A percentile compares a stretch with the other conserved stretches of the same genome.
phyloP scores from a whole-genome alignment of 2,113 vertebrate species.

The Oreocharis arfaki region DNA sequence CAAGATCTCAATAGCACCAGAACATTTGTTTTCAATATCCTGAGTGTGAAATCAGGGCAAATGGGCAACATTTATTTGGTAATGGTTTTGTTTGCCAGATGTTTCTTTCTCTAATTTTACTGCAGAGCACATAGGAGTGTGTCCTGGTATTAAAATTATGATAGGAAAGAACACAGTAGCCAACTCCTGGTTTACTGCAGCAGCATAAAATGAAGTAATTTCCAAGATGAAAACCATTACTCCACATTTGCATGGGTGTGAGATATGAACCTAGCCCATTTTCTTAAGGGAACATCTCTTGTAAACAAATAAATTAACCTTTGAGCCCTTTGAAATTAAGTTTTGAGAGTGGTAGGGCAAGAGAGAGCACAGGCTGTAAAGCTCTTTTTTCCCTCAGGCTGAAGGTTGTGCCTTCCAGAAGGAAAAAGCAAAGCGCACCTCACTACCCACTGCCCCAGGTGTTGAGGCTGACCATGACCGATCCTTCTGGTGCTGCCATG shows the following conservation, averaged over 20 bases:
- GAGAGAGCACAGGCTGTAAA: not conserved
- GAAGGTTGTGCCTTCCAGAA: not conserved
- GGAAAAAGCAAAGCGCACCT: not conserved
- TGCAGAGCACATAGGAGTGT: not conserved
- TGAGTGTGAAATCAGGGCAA: constrained; percentile 29
- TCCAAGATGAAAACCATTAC: not conserved
- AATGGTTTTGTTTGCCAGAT: constrained; percentile 16
- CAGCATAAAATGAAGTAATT: not conserved
- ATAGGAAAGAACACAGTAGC: not conserved
- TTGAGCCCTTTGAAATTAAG: not conserved
- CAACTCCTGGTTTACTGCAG: not conserved
- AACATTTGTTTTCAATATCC: constrained; percentile 56
- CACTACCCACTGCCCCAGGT: not conserved
- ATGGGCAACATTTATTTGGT: not conserved
- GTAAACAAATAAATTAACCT: not conserved
- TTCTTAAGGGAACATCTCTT: not conserved
- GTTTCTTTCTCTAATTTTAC: constrained; percentile 28
- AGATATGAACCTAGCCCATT: not conserved
- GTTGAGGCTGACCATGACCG: not conserved
- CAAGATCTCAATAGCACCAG: constrained; percentile 44
- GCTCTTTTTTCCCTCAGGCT: not conserved
- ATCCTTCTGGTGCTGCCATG: not conserved
- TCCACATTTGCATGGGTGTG: not conserved
- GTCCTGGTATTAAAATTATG: not conserved
- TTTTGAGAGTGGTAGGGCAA: not conserved